Conservation (phyloP, 2,797 vertebrate species). For the Catharus ustulatus region DNA sequence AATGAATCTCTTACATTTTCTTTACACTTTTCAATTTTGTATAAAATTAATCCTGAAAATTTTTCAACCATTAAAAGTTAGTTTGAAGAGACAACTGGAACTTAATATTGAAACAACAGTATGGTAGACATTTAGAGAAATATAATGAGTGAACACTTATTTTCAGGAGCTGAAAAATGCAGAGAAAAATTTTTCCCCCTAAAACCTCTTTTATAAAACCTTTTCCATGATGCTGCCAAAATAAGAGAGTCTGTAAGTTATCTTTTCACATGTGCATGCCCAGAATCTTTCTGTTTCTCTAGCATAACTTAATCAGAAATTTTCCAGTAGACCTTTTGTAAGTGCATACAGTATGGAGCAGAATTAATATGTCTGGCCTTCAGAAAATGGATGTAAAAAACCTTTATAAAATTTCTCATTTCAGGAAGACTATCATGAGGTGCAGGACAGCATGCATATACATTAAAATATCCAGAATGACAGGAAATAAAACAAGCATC, state of each 20-base stretch:
- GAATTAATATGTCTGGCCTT: not conserved
- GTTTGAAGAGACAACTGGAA: not conserved
- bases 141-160: not conserved
- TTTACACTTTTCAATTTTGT: not conserved
- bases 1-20: not conserved
- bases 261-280: not conserved
- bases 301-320: not conserved
- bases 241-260: not conserved
- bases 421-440: not conserved
- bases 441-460: not conserved
- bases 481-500: constrained; percentile 1
- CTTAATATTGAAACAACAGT: not conserved
- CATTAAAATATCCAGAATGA: not conserved
- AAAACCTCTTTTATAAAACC: not conserved
- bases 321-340: constrained; percentile 6
- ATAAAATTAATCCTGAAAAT: not conserved
- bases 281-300: constrained; percentile 1
- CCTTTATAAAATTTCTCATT: not conserved
- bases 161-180: not conserved
- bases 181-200: not conserved
- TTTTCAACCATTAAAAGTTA: not conserved
- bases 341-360: not conserved
- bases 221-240: not conserved
- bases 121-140: not conserved
- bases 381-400: not conserved